These are phyloP conservation scores for Neopipo cinnamomea DNA, from an alignment of 2,113 vertebrate genomes.

Conservation along the genomic window DNA sequence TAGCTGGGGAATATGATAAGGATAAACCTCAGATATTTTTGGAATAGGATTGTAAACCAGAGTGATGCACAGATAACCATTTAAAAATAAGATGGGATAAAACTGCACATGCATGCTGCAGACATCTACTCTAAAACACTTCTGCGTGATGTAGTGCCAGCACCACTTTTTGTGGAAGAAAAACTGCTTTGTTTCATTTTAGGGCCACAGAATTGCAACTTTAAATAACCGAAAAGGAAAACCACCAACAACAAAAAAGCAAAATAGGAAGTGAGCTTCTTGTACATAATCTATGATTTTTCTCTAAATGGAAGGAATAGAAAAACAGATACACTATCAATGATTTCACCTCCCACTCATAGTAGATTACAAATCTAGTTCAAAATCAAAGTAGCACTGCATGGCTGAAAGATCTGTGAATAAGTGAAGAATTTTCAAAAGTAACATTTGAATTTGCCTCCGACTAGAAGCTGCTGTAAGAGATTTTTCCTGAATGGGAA, in stretches of 20 bases:
- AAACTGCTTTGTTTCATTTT: fast-evolving
- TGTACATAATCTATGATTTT: background rate
- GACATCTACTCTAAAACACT: background rate
- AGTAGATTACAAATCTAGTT: background rate
- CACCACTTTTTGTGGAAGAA: background rate
- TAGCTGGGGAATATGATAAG: slow-evolving; percentile 59
- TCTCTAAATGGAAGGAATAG: background rate
- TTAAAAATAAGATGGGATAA: slow-evolving; percentile 23
- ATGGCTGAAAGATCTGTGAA: background rate
- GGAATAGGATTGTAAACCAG: slow-evolving; percentile 22
- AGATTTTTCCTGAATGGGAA: background rate
- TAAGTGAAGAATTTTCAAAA: background rate
- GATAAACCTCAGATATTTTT: slow-evolving; percentile 62
- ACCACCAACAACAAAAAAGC: background rate
- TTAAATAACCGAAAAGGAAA: background rate
- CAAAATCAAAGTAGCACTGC: background rate
- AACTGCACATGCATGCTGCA: background rate
- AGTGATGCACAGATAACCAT: background rate
- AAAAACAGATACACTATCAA: background rate
- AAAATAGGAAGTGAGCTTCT: background rate
- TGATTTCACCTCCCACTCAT: background rate
- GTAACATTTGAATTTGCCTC: background rate
- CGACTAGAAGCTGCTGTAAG: background rate
- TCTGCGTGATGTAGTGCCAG: background rate
- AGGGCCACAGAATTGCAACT: background rate